Evolutionary conservation across 2,797 vertebrate species (phyloP).

Genomic region (Buphagus erythrorhynchus): DNA sequence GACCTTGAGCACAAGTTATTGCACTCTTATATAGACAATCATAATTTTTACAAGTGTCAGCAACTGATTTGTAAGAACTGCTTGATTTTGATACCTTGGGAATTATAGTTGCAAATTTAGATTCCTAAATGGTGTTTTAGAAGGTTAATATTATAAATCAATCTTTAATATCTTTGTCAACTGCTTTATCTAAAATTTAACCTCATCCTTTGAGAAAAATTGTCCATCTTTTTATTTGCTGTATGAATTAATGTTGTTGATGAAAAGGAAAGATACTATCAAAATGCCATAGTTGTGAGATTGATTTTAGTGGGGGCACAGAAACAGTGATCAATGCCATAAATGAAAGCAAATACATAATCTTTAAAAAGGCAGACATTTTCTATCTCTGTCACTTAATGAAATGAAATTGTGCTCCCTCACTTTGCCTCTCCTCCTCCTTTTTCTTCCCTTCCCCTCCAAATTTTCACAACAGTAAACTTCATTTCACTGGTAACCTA

Average conservation of each 20-base stretch:
- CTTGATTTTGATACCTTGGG: not conserved
- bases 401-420: not conserved
- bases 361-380: not conserved
- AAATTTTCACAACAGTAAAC: not conserved
- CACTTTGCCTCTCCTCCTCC: fast-evolving
- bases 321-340: not conserved
- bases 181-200: not conserved
- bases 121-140: not conserved
- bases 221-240: not conserved
- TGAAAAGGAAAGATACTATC: not conserved
- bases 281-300: not conserved
- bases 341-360: not conserved
- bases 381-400: not conserved
- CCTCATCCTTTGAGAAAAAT: not conserved
- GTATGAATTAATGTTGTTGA: not conserved
- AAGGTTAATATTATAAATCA: not conserved
- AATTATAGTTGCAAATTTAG: not conserved
- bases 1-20: not conserved
- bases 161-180: not conserved
- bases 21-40: not conserved
- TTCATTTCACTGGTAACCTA: not conserved
- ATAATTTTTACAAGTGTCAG: not conserved
- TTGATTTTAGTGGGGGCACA: not conserved
- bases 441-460: not conserved
- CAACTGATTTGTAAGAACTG: not conserved